Conservation (phyloP, 1,140 invertebrate genomes). For the Amyelois transitella region DNA sequence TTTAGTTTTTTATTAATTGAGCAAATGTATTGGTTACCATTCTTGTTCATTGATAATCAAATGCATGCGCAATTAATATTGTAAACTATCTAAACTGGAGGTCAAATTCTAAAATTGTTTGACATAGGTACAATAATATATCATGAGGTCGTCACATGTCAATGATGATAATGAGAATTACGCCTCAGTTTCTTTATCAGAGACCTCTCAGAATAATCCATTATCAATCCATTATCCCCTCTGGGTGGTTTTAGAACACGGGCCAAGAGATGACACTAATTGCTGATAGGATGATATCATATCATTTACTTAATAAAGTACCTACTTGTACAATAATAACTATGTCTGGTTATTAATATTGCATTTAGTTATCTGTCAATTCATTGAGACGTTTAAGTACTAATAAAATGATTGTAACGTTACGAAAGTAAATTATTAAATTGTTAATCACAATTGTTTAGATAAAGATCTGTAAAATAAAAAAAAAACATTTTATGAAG, state of each 20-base stretch:
- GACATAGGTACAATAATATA: background rate
- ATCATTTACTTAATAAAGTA: background rate
- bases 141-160: background rate
- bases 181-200: background rate
- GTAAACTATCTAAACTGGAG: background rate
- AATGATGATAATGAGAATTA: background rate
- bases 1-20: too few relatives aligned
- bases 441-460: too few relatives aligned
- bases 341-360: too few relatives aligned
- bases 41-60: too few relatives aligned
- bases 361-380: too few relatives aligned
- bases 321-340: background rate
- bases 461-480: too few relatives aligned
- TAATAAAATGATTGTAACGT: too few relatives aligned
- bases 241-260: background rate
- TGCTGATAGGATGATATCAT: background rate
- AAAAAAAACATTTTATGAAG: too few relatives aligned
- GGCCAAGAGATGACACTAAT: background rate
- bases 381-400: too few relatives aligned
- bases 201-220: background rate
- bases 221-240: background rate
- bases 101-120: background rate
- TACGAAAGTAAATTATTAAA: too few relatives aligned
- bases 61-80: background rate
- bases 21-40: too few relatives aligned